Conservation (phyloP, 1,140 invertebrate genomes). For the Tyrophagus putrescentiae region DNA sequence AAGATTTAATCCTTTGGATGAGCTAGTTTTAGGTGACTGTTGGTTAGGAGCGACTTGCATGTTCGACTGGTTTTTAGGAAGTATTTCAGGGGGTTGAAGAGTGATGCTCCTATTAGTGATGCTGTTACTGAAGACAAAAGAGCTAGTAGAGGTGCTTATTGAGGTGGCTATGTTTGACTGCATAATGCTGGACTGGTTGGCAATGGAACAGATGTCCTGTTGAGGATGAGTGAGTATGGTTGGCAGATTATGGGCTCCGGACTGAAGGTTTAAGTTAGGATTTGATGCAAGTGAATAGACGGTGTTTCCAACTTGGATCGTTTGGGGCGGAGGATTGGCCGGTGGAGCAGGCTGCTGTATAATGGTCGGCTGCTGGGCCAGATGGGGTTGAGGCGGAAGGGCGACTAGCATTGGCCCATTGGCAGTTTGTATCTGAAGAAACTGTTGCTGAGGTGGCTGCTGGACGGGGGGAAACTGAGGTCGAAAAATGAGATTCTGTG, state of each 20-base stretch:
- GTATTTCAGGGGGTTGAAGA: background rate
- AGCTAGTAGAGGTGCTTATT: background rate
- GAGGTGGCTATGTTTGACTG: too few relatives aligned
- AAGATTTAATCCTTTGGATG: slow-evolving; percentile 26
- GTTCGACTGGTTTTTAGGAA: background rate
- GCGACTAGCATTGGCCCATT: slow-evolving; percentile 38
- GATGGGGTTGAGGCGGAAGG: slow-evolving; percentile 4
- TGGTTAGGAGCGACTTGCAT: background rate
- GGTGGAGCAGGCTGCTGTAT: background rate
- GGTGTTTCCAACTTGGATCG: slow-evolving; percentile 12
- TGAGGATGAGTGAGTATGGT: slow-evolving; percentile 5
- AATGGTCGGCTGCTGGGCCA: slow-evolving; percentile 6
- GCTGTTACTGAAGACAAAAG: background rate
- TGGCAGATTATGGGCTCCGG: background rate
- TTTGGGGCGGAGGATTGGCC: background rate
- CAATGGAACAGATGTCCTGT: too few relatives aligned
- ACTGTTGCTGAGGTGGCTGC: slow-evolving; percentile 25
- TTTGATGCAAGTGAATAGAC: background rate
- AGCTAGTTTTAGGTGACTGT: background rate
- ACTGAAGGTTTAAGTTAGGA: background rate
- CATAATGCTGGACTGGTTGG: too few relatives aligned
- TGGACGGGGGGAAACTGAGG: slow-evolving; percentile 27
- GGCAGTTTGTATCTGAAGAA: slow-evolving; percentile 39
- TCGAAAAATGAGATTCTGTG: slow-evolving; percentile 8
- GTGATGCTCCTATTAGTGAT: background rate